A percentile compares a stretch with the other conserved stretches of the same genome.
phyloP scores from a whole-genome alignment of 2,113 vertebrate genomes.

The Vanacampus margaritifer region DNA sequence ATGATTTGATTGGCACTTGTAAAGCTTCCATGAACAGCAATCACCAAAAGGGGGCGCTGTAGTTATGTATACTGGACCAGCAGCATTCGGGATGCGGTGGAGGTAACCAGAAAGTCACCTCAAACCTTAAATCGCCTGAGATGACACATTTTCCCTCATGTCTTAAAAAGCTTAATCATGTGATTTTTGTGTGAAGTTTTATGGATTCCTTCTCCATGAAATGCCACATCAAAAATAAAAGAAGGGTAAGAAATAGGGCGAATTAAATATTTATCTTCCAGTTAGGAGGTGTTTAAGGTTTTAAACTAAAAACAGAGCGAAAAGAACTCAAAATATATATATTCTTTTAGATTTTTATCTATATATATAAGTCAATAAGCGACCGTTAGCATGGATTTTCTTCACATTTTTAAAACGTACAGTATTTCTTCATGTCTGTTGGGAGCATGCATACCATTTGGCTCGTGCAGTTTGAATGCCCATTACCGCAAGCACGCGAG shows the following conservation, averaged over 20 bases:
- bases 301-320: background rate
- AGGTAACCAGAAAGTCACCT: background rate
- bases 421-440: background rate
- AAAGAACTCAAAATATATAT: background rate
- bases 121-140: slow-evolving; percentile 9
- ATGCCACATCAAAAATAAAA: background rate
- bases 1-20: slow-evolving; percentile 16
- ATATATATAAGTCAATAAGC: background rate
- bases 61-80: slow-evolving; percentile 26
- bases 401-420: background rate
- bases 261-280: slow-evolving; percentile 1
- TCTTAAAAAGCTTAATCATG: slow-evolving; percentile 16
- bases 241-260: background rate
- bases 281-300: background rate
- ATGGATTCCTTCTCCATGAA: background rate
- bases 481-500: slow-evolving; percentile 48
- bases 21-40: background rate
- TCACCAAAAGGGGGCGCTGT: slow-evolving; percentile 63
- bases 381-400: background rate
- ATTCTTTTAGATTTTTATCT: background rate
- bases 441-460: slow-evolving; percentile 19
- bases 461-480: slow-evolving; percentile 44
- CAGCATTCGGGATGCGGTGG: slow-evolving; percentile 1
- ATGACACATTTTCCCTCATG: slow-evolving; percentile 15
- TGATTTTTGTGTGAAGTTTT: slow-evolving; percentile 10